Evolutionary conservation across 2,113 vertebrate genomes (phyloP), one percentile per base, ranked within the genome.

Genomic region (human): DNA sequence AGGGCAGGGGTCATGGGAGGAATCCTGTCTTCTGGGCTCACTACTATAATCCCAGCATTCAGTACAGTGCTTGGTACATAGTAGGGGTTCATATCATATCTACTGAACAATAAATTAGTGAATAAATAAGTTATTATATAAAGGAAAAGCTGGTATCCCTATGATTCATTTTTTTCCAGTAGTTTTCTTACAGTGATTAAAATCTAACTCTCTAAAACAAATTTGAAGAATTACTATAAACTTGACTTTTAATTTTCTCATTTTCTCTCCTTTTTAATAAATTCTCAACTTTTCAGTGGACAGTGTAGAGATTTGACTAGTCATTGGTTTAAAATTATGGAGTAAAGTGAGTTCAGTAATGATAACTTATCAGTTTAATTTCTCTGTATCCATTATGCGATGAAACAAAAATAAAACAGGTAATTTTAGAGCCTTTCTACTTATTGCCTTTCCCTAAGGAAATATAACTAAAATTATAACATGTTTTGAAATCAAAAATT

Each of bases 201-300:
- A 94, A 93, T 75, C 48, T 93, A 96, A 85, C 30, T 66, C 70
- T 84, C 94, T 89, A 82, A 93, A 80, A n/a, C 70, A 66, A 89
- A 94, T 92, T 64, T 94, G 27, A 94, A 95, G 38, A 3, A 50
- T 78, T 90, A 45, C 52, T 86, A 89, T 50, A 59, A 72, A 83
- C 20, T 80, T 90, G 55, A 88, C 45, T 91, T 94, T 90, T 38
- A 78, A 85, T 43, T 90, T 95, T 89, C 48, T 87, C 30, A 35
- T 87, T 92, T 93, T 85, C 30, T 94, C 35, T 81, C 48, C 8
- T 43, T 72, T 85, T 72, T 64, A 81, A 78, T 80, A 94, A 86
- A 73, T 91, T 72, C 17, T 81, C 12, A 35, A 14, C 4, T 73
- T 73, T 82, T 80, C 50, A 86, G 59, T 38, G 8, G 10, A 16